phyloP scores from a whole-genome alignment of 2,888 invertebrate genomes.

The Xanthostigma xanthostigma region DNA sequence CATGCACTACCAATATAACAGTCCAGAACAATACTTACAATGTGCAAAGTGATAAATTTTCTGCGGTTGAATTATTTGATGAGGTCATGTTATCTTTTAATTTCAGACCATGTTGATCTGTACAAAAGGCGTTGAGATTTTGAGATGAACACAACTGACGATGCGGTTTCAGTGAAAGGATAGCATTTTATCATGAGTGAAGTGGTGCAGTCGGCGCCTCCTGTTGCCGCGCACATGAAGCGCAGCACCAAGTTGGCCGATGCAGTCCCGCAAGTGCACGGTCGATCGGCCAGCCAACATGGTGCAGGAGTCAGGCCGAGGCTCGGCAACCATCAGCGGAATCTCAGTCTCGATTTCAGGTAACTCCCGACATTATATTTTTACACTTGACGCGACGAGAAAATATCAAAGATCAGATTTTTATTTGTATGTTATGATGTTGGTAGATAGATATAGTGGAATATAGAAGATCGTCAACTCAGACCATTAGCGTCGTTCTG shows the following conservation, averaged over 20 bases:
- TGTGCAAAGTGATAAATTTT: no score
- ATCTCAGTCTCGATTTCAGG: conserved; percentile 82
- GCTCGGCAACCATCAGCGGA: conserved; percentile 63
- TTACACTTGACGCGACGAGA: not conserved
- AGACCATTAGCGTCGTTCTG: no score
- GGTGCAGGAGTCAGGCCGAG: conserved; percentile 27
- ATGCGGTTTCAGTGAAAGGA: no score
- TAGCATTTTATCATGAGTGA: conserved; percentile 17
- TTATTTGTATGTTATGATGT: not conserved
- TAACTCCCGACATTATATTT: conserved; percentile 22
- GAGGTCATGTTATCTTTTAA: no score
- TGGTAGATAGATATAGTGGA: not conserved
- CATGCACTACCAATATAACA: no score
- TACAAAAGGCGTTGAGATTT: no score
- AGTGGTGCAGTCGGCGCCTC: conserved; percentile 14
- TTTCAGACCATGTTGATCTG: no score
- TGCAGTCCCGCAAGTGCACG: conserved; percentile 19
- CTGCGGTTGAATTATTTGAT: no score
- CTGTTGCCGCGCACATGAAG: conserved; percentile 15
- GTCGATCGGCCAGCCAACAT: conserved; percentile 19
- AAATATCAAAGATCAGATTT: not conserved
- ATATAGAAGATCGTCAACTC: not conserved
- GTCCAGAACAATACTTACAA: no score
- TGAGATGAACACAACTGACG: no score
- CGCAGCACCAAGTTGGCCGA: conserved; percentile 20